Conservation (phyloP, 2,888 invertebrate genomes). For the Slavum lentiscoides region DNA sequence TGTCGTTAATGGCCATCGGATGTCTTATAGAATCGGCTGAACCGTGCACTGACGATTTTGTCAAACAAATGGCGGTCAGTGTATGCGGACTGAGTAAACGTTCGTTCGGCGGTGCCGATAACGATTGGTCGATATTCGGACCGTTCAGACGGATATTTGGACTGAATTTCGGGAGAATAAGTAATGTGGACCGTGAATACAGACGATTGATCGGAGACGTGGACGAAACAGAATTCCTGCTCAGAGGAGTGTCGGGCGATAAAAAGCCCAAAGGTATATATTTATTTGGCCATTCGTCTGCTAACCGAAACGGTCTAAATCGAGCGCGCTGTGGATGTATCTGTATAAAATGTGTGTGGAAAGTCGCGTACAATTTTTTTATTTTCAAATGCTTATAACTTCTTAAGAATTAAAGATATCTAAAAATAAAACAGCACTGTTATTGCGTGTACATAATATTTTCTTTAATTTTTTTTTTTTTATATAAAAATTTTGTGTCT, state of each 20-base stretch:
- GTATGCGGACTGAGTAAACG: slow-evolving; percentile 15
- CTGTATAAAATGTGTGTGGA: no score
- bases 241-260: not conserved
- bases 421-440: no score
- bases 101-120: not conserved
- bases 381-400: no score
- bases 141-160: not conserved
- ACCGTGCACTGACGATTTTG: not conserved
- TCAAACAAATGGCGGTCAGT: not conserved
- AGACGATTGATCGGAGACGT: not conserved
- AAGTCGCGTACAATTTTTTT: no score
- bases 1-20: not conserved
- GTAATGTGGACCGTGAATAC: slow-evolving; percentile 1
- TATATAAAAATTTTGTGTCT: no score
- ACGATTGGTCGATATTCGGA: not conserved
- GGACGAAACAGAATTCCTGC: not conserved
- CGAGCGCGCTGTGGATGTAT: not conserved
- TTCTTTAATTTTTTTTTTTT: no score
- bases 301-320: not conserved
- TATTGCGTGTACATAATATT: no score
- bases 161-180: not conserved
- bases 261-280: slow-evolving; percentile 27
- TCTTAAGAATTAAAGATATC: no score
- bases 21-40: not conserved
- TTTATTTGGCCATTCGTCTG: not conserved